Conservation (phyloP, 2,113 vertebrate species). For the Neodon shergylaensis region DNA sequence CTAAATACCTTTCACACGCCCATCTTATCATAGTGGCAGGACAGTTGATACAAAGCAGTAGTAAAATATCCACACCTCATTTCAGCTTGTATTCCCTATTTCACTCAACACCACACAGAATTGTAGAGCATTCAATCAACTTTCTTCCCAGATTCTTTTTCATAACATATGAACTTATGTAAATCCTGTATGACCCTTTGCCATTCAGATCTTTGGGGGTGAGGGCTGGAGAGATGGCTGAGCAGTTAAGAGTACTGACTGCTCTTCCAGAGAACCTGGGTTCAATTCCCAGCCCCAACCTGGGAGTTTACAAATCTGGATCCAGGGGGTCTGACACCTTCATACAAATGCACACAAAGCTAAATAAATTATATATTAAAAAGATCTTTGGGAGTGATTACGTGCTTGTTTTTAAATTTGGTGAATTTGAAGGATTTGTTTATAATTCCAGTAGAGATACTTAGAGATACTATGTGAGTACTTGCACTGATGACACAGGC, state of each 20-base stretch:
- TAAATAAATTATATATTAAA: too few relatives aligned
- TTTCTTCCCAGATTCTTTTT: not conserved
- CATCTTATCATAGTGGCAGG: not conserved
- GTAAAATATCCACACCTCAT: not conserved
- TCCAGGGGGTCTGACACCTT: too few relatives aligned
- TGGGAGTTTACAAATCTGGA: too few relatives aligned
- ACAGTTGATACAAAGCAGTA: not conserved
- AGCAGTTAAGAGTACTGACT: too few relatives aligned
- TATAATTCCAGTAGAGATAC: not conserved
- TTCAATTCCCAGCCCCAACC: too few relatives aligned
- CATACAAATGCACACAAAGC: too few relatives aligned
- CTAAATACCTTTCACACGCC: not conserved
- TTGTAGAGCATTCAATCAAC: not conserved
- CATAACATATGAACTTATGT: not conserved
- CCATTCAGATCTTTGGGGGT: not conserved
- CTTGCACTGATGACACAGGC: not conserved
- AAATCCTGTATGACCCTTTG: not conserved
- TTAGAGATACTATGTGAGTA: not conserved
- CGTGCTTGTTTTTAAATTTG: not conserved
- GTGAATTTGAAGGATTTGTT: not conserved
- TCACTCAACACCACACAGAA: not conserved
- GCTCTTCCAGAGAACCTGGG: too few relatives aligned
- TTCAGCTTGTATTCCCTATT: too few relatives aligned
- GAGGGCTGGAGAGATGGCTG: too few relatives aligned
- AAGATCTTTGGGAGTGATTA: not conserved